phyloP scores from a whole-genome alignment of 1,140 invertebrate genomes.

The Drosophila suzukii region DNA sequence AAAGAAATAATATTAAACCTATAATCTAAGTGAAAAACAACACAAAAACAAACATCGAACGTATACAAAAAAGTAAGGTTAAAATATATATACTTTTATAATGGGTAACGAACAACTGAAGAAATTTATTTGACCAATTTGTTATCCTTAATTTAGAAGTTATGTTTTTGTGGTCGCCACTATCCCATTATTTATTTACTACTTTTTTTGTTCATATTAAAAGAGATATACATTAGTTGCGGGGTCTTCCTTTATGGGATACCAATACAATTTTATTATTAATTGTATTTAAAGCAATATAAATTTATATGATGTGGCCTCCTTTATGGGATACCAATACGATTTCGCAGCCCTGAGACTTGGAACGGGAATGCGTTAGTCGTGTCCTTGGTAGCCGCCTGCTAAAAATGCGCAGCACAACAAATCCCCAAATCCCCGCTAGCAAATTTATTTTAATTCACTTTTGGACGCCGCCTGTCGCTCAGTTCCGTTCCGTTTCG shows the following conservation, averaged over 20 bases:
- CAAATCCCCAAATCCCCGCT: slow-evolving; percentile 80
- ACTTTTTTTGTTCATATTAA: too few relatives aligned
- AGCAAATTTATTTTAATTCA: slow-evolving; percentile 83
- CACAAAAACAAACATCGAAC: too few relatives aligned
- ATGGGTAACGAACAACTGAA: background rate
- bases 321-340: background rate
- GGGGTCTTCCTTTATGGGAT: background rate
- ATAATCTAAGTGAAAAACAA: too few relatives aligned
- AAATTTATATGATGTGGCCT: too few relatives aligned
- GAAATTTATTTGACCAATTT: too few relatives aligned
- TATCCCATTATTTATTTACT: too few relatives aligned
- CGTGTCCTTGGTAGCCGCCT: slow-evolving; percentile 58
- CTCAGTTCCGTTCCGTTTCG: slow-evolving; percentile 29
- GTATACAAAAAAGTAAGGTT: too few relatives aligned
- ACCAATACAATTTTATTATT: background rate
- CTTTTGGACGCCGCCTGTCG: slow-evolving; percentile 72
- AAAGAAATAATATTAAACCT: too few relatives aligned
- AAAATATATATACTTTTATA: too few relatives aligned
- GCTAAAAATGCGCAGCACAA: slow-evolving; percentile 80
- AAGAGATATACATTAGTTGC: too few relatives aligned
- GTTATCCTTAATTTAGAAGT: too few relatives aligned
- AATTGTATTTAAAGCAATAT: too few relatives aligned
- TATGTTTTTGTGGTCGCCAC: background rate
- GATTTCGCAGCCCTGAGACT: slow-evolving; percentile 45
- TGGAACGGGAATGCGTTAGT: slow-evolving; percentile 41